Evolutionary conservation across 2,797 vertebrate genomes (phyloP).

Genomic region (Rhynchotus rufescens): DNA sequence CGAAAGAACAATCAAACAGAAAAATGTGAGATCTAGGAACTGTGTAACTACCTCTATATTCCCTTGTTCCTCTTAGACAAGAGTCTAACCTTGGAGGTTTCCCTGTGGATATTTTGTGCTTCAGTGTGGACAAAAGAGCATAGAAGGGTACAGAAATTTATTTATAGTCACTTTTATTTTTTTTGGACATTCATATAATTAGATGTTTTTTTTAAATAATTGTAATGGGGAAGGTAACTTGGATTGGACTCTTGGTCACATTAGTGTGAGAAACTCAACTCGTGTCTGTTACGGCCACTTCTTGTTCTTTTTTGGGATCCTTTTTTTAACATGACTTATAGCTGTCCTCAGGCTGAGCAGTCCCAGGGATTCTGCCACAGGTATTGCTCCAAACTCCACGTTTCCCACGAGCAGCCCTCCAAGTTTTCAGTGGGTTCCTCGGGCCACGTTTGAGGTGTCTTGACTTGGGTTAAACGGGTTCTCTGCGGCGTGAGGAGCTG

Average conservation of each 20-base stretch:
- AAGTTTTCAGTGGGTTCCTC: neutral
- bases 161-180: neutral
- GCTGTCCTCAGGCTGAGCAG: neutral
- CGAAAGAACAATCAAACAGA: conserved; percentile 19
- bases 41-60: neutral
- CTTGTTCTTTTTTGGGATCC: neutral
- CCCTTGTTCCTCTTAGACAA: neutral
- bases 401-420: neutral
- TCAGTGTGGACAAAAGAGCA: neutral
- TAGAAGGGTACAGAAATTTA: neutral
- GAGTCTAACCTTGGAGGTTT: neutral
- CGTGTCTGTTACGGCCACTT: rapidly evolving
- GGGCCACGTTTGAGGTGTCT: neutral
- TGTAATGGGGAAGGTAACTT: neutral
- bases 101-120: neutral
- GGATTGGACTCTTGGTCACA: neutral
- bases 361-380: neutral
- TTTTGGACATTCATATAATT: neutral
- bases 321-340: neutral
- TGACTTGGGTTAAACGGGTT: neutral
- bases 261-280: neutral
- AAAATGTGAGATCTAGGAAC: neutral
- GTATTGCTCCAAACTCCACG: neutral
- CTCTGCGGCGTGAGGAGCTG: neutral
- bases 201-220: neutral